phyloP scores from a whole-genome alignment of 2,888 invertebrate species.

The Harpagoxenus sublaevis region DNA sequence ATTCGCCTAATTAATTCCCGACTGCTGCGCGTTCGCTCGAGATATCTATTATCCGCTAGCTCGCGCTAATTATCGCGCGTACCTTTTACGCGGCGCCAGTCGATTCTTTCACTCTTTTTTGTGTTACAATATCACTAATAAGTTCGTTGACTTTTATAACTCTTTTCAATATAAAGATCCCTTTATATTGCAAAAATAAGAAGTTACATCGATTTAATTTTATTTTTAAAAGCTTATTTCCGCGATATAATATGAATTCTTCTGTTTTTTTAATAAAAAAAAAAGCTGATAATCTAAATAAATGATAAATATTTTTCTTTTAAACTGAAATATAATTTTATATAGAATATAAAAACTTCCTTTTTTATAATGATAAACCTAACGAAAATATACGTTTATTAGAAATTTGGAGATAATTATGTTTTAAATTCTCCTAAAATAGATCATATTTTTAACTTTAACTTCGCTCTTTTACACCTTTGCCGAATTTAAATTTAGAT shows the following conservation, averaged over 20 bases:
- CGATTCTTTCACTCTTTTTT: conserved; percentile 68
- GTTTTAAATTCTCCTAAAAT: neutral
- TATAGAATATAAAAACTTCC: neutral
- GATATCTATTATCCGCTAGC: conserved; percentile 57
- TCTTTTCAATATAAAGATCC: conserved; percentile 23
- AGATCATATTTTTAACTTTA: neutral
- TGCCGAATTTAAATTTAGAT: neutral
- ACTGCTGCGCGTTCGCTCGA: conserved; percentile 17
- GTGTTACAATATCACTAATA: conserved; percentile 37
- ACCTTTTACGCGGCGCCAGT: conserved; percentile 56
- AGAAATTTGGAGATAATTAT: neutral
- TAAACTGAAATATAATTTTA: neutral
- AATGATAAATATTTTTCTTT: neutral
- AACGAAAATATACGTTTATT: neutral
- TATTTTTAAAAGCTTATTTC: neutral
- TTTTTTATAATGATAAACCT: neutral
- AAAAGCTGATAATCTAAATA: neutral
- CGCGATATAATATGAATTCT: neutral
- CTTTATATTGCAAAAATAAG: neutral
- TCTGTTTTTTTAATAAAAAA: neutral
- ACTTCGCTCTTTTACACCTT: neutral
- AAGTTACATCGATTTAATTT: neutral
- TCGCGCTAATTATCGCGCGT: conserved; percentile 63
- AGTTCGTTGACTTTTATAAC: conserved; percentile 1
- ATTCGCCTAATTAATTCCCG: conserved; percentile 23